Evolutionary conservation across 1,140 invertebrate genomes (phyloP).

Genomic region (Drosophila sturtevanti): DNA sequence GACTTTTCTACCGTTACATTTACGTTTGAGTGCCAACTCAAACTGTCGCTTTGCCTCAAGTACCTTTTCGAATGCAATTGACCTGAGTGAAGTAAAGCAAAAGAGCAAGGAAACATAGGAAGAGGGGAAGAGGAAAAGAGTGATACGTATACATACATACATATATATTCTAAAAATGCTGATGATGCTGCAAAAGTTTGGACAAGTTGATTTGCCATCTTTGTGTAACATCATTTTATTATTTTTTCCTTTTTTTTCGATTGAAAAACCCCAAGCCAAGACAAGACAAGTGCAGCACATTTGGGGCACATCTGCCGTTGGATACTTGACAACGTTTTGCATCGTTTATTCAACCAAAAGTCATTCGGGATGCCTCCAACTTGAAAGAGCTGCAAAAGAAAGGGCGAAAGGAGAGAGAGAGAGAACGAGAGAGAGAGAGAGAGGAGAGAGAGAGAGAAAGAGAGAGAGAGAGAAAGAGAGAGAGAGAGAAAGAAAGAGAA

Average conservation of each 20-base stretch:
- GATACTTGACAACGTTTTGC: slow-evolving; percentile 21
- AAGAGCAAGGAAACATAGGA: slow-evolving; percentile 21
- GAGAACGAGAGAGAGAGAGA: neutral
- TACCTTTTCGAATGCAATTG: slow-evolving; percentile 58
- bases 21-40: slow-evolving; percentile 53
- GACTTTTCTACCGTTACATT: slow-evolving; percentile 60
- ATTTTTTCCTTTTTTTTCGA: neutral
- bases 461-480: neutral
- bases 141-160: neutral
- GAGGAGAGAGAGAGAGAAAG: neutral
- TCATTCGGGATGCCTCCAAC: neutral
- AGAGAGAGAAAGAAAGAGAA: neutral
- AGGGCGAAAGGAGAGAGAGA: no score
- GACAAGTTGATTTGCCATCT: slow-evolving; percentile 58
- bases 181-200: slow-evolving; percentile 43
- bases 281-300: slow-evolving; percentile 20
- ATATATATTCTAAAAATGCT: slow-evolving; percentile 1
- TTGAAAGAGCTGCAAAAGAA: slow-evolving; percentile 3
- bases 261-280: neutral
- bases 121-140: neutral
- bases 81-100: slow-evolving; percentile 47
- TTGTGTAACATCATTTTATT: slow-evolving; percentile 19
- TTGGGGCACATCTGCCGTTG: slow-evolving; percentile 19
- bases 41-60: slow-evolving; percentile 48
- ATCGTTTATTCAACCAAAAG: slow-evolving; percentile 14